phyloP scores from a whole-genome alignment of 1,140 invertebrate genomes.

The Lamellibrachia luymesi region DNA sequence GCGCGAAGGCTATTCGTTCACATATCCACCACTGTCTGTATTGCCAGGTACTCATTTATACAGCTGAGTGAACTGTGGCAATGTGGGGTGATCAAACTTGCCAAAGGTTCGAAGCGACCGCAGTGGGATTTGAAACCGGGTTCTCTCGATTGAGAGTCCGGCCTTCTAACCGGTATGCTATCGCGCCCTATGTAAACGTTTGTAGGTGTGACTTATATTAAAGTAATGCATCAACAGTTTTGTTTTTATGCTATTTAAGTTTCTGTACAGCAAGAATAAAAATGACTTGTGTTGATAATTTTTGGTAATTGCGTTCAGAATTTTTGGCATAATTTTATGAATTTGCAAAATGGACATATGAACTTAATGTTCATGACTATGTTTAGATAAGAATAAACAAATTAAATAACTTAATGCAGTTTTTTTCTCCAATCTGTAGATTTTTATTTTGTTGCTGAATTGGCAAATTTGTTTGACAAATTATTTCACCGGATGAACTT shows the following conservation, averaged over 20 bases:
- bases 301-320: neutral
- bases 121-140: too few relatives aligned
- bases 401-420: neutral
- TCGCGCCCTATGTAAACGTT: too few relatives aligned
- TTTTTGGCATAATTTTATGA: neutral
- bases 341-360: neutral
- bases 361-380: neutral
- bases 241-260: neutral
- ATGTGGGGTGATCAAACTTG: too few relatives aligned
- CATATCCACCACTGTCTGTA: too few relatives aligned
- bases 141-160: too few relatives aligned
- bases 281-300: neutral
- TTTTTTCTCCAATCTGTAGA: neutral
- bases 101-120: too few relatives aligned
- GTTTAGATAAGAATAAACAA: neutral
- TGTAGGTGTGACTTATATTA: too few relatives aligned
- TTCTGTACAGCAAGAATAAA: neutral
- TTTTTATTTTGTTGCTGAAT: neutral
- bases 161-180: too few relatives aligned
- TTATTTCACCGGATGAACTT: neutral
- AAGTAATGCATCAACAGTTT: neutral
- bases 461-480: neutral
- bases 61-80: too few relatives aligned
- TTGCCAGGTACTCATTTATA: too few relatives aligned
- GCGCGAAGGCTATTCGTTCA: too few relatives aligned